phyloP scores from a whole-genome alignment of 2,888 invertebrate species.

The Encarsia formosa region DNA sequence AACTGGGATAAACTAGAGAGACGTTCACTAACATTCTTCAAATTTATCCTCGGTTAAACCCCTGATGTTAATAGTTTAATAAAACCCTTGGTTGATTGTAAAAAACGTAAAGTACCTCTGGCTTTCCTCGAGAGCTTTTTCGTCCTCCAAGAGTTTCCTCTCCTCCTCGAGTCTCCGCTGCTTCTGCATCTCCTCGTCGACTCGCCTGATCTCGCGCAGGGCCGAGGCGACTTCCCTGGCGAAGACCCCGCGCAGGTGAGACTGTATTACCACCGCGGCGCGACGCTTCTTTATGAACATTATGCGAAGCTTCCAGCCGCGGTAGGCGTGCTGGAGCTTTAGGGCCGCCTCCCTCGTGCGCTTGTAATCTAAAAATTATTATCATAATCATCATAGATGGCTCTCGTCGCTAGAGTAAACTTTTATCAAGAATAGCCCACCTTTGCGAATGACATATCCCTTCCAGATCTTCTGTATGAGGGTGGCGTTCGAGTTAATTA shows the following conservation, averaged over 20 bases:
- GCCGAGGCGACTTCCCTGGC: constrained; percentile 86
- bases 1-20: no score
- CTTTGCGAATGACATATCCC: constrained; percentile 60
- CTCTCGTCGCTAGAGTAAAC: neutral
- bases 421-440: constrained; percentile 35
- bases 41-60: no score
- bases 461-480: constrained; percentile 74
- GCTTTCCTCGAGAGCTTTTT: constrained; percentile 61
- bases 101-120: no score
- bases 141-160: constrained; percentile 56
- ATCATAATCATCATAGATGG: neutral
- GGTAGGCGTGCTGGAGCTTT: constrained; percentile 77
- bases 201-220: constrained; percentile 78
- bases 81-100: no score
- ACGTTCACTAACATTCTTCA: no score
- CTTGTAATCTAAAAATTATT: constrained; percentile 56
- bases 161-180: constrained; percentile 72
- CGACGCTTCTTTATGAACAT: constrained; percentile 76
- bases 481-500: constrained; percentile 67
- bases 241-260: constrained; percentile 83
- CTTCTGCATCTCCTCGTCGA: constrained; percentile 81
- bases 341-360: constrained; percentile 65
- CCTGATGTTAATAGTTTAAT: no score
- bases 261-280: constrained; percentile 80
- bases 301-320: constrained; percentile 80